A percentile compares a stretch with the other conserved stretches of the same genome.
Conservation (phyloP, 2,888 invertebrate genomes). For the Drosophila mercatorum region DNA sequence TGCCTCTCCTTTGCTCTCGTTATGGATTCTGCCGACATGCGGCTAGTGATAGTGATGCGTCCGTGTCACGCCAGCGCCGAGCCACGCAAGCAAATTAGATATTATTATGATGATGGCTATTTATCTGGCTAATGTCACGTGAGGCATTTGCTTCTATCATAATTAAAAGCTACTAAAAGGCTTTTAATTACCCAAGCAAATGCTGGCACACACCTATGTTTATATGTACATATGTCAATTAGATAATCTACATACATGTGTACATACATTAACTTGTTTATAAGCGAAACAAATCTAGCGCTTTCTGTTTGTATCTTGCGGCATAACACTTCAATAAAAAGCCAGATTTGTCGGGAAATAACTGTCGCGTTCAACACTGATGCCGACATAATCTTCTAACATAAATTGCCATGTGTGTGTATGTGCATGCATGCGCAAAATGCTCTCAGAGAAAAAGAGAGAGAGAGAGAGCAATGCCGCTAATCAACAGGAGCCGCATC, state of each 20-base stretch:
- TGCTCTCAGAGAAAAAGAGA: slow-evolving; percentile 20
- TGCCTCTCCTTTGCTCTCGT: slow-evolving; percentile 17
- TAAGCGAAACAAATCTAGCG: not conserved
- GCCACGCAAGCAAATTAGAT: slow-evolving; percentile 3
- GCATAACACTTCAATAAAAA: slow-evolving; percentile 6
- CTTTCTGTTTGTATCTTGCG: not conserved
- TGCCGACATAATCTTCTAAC: slow-evolving; percentile 7
- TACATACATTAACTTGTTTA: not conserved
- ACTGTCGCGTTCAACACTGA: not conserved
- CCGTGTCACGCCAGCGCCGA: slow-evolving; percentile 7
- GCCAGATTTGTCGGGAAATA: slow-evolving; percentile 6
- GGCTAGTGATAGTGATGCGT: slow-evolving; percentile 37
- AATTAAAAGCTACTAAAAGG: slow-evolving; percentile 10
- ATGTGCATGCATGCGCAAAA: slow-evolving; percentile 41
- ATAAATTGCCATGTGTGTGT: slow-evolving; percentile 10
- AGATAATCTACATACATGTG: not conserved
- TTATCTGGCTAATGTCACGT: slow-evolving; percentile 3
- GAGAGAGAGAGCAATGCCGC: slow-evolving; percentile 26
- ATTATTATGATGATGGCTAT: not conserved
- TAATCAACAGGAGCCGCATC: slow-evolving; percentile 9
- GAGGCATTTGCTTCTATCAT: not conserved
- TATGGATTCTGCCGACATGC: slow-evolving; percentile 11
- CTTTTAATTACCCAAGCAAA: slow-evolving; percentile 8
- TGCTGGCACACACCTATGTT: too few species aligned
- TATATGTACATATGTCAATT: not conserved